Base-by-base conservation (phyloP, 2,888 invertebrate genomes). In the Heliconius cydno region DNA sequence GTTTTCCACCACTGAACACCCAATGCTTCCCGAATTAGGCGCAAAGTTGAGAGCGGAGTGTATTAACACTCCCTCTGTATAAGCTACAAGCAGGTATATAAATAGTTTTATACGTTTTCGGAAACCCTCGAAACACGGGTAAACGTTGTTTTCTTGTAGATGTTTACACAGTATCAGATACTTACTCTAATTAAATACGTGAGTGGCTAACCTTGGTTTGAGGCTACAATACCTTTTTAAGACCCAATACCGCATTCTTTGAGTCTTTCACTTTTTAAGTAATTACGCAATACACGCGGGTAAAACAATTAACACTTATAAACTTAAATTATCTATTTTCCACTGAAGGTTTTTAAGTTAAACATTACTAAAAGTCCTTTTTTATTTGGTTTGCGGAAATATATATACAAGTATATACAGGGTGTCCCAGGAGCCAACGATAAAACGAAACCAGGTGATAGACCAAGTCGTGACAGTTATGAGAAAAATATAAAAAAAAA, bases 181-280 rank as follows among this genome's bases (percentile, higher is more conserved):
- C 79, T 75, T 77, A 74, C 77, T 79, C 77, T 77, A 81, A 81
- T 79, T 81, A 81, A 79, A 79, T 74, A 79, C 81, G 79, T 66
- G 79, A 81, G 79, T 77, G 75, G 79, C 65, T 71, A 77, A 77
- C 77, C 74, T 57, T 57, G 65, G 70, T 73, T 73, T 25, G 68
- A 74, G 71, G 72, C 73, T 65, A 74, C 30, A 77, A 76, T 68
- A 30, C 71, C 70, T 77, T 60, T 38, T 57, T 68, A 38, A 70
- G 57, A 68, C 34, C 60, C 25, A 22, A 63, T 70, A 77, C 70
- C 77, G 70, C 70, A 60, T 70, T 60, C 34, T 57, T 38, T 28
- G 57, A 19, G 57, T n/a, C 57, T 19, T 73, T 73, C n/a, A 60
- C 34, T 60, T 73, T 60, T 34, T 7, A 57, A 52, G 13, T 73